Evolutionary conservation across 2,888 invertebrate genomes (phyloP).

Genomic region (Arge pagana): DNA sequence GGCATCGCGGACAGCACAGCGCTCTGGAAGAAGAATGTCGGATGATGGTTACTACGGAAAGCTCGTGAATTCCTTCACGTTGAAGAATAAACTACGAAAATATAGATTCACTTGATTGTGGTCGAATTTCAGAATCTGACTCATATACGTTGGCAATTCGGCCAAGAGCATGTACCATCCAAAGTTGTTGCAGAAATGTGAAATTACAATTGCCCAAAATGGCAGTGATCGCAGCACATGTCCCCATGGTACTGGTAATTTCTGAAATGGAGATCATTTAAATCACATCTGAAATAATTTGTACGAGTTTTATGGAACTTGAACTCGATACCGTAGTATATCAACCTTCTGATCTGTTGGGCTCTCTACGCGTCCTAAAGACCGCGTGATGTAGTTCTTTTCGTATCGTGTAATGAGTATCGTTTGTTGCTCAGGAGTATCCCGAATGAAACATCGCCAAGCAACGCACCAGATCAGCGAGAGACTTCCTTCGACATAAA

Average conservation of each 20-base stretch:
- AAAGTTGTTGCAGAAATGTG: conserved; percentile 60
- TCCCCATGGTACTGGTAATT: conserved; percentile 59
- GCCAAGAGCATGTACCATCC: conserved; percentile 61
- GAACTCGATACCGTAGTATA: no score
- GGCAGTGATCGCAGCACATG: conserved; percentile 58
- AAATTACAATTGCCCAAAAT: conserved; percentile 56
- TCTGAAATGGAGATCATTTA: no score
- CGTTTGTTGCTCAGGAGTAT: conserved; percentile 54
- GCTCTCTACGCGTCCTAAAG: no score
- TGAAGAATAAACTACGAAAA: no score
- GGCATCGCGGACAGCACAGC: no score
- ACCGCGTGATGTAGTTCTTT: conserved; percentile 46
- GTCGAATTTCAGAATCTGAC: conserved; percentile 57
- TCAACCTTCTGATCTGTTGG: no score
- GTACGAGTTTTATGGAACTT: no score
- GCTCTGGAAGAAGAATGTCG: not conserved
- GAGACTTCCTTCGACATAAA: conserved; percentile 50
- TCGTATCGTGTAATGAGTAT: conserved; percentile 54
- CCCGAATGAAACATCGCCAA: conserved; percentile 48
- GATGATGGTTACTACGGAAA: not conserved
- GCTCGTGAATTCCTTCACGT: not conserved
- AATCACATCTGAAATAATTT: no score
- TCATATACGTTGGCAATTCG: conserved; percentile 60
- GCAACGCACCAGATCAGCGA: conserved; percentile 49
- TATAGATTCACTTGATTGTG: conserved; percentile 54